phyloP scores from a whole-genome alignment of 2,797 vertebrate genomes.

The Anguilla anguilla region DNA sequence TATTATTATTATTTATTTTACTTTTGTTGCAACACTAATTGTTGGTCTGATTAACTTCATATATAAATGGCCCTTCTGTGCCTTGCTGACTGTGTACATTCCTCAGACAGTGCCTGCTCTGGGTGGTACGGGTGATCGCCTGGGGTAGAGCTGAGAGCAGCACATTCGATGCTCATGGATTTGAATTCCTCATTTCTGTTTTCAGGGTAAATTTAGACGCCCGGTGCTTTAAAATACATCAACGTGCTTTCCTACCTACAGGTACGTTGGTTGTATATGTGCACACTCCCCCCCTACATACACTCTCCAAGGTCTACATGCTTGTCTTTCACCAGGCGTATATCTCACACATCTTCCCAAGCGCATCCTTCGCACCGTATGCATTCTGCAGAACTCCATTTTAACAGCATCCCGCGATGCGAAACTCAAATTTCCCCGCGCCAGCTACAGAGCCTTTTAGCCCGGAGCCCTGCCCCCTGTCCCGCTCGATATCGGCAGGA shows the following conservation, averaged over 20 bases:
- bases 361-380: background rate
- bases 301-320: background rate
- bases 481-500: background rate
- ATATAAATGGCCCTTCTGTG: background rate
- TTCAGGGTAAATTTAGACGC: too few relatives aligned
- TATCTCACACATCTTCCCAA: background rate
- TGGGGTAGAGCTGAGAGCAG: too few relatives aligned
- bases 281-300: too few relatives aligned
- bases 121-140: too few relatives aligned
- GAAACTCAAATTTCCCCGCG: background rate
- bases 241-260: background rate
- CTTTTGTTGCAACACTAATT: background rate
- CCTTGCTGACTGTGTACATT: background rate
- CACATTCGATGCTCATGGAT: too few relatives aligned
- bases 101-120: too few relatives aligned
- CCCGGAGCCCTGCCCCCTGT: background rate
- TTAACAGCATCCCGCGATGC: background rate
- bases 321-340: background rate
- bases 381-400: background rate
- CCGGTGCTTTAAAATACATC: background rate
- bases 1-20: background rate
- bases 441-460: background rate
- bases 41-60: background rate
- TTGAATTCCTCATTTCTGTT: too few relatives aligned
- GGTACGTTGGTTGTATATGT: background rate